Percentiles rank a stretch among this genome's conserved stretches.
Evolutionary conservation across 2,797 vertebrate species (phyloP).

Genomic region (Rhincodon typus): DNA sequence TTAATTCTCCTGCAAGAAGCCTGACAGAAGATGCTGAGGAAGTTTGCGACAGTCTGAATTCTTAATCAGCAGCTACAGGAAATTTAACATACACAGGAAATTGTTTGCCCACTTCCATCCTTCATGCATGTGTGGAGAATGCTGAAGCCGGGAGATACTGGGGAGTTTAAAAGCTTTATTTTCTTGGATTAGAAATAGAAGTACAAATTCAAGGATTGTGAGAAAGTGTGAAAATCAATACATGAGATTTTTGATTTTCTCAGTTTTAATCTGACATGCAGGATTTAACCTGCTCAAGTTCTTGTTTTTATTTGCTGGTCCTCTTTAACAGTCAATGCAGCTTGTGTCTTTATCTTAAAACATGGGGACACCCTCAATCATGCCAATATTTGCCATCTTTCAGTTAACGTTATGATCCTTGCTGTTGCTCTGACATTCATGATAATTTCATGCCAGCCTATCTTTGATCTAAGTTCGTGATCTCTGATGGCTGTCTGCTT

Average conservation of each 20-base stretch:
- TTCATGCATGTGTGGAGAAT: slow-evolving; percentile 45
- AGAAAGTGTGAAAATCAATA: slow-evolving; percentile 6
- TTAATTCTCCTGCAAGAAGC: not conserved
- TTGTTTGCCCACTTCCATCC: slow-evolving; percentile 51
- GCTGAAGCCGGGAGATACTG: not conserved
- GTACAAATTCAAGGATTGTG: not conserved
- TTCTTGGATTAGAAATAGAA: slow-evolving; percentile 38
- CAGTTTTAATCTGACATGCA: not conserved
- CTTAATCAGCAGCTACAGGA: not conserved
- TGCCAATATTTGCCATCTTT: not conserved
- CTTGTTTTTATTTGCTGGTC: not conserved
- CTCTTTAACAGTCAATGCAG: not conserved
- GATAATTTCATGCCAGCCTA: not conserved
- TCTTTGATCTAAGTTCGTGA: not conserved
- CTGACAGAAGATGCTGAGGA: not conserved
- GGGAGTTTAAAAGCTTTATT: slow-evolving; percentile 14
- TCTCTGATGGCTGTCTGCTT: not conserved
- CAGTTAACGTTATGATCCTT: not conserved
- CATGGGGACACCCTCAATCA: not conserved
- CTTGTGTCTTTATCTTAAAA: not conserved
- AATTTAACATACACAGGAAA: slow-evolving; percentile 55
- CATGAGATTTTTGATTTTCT: not conserved
- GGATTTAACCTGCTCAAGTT: not conserved
- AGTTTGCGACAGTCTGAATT: not conserved
- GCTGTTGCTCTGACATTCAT: not conserved